Evolutionary conservation across 2,113 vertebrate genomes (phyloP), one percentile per base, ranked within the genome.

Genomic region (Mus spicilegus): DNA sequence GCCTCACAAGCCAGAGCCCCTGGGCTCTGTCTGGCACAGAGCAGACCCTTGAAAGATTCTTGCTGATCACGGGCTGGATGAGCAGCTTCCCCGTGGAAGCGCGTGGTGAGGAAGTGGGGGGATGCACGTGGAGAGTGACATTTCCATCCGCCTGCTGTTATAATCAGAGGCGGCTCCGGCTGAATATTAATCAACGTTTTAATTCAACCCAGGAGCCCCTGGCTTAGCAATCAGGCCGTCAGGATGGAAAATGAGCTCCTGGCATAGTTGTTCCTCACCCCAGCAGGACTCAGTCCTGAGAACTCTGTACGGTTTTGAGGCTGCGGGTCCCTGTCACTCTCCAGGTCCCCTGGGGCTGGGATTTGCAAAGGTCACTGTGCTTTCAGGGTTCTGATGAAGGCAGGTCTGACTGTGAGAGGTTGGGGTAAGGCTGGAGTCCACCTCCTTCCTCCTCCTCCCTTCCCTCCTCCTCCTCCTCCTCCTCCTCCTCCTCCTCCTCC

Each of bases 151-250:
- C 96, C 95, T 90, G 96, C 96, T 95, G 97, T 78, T 95, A 70
- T 12, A 92, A 95, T 96, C 96, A 97, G 94, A 75, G 73, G 88
- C 36, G 0, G 94, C 88, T 92, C 72, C 5, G 13, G 94, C 54
- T 56, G 95, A 69, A 93, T 95, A 67, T 96, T 93, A 97, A 97
- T 97, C 91, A 93, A 88, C 90, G 7, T 78, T 94, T 96, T 93
- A 93, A 97, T 92, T 95, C 96, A 6, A 93, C 72, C 85, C 96
- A 86, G 95, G 96, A 81, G 95, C 93, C 89, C 73, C 94, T 17
- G 86, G 72, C 42, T 77, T 36, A 75, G 96, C 95, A 95, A 93
- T 95, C 96, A 88, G 95, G 91, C 93, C 87, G 24, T 87, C 78
- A 51, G 76, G 58, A 39, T 67, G 9, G 96, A 90, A 76, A 67